Evolutionary conservation across 2,797 vertebrate species (phyloP).

Genomic region (Sebastolobus altivelis): DNA sequence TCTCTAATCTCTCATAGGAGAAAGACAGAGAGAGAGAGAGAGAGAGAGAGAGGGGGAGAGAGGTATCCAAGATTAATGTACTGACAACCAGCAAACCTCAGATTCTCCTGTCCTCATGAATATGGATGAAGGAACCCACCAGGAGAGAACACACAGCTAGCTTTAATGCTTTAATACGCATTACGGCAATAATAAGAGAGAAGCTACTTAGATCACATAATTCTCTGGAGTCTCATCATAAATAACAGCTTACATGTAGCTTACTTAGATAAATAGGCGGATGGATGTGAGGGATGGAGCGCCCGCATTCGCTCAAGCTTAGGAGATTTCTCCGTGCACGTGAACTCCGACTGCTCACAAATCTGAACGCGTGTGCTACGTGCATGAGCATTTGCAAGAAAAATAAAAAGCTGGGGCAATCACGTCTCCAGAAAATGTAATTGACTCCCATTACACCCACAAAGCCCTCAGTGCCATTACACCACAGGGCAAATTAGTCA

Average conservation of each 20-base stretch:
- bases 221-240: slow-evolving; percentile 78
- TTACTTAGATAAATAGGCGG: slow-evolving; percentile 78
- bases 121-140: slow-evolving; percentile 77
- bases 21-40: slow-evolving; percentile 29
- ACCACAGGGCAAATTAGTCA: slow-evolving; percentile 73
- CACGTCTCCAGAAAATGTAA: slow-evolving; percentile 70
- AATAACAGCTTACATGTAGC: slow-evolving; percentile 82
- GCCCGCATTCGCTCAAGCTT: slow-evolving; percentile 69
- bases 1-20: slow-evolving; percentile 64
- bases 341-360: slow-evolving; percentile 45
- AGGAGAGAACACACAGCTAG: slow-evolving; percentile 70
- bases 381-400: slow-evolving; percentile 19
- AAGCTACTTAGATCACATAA: slow-evolving; percentile 77
- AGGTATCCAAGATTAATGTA: slow-evolving; percentile 72
- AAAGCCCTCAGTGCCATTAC: slow-evolving; percentile 67
- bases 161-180: slow-evolving; percentile 79
- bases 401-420: slow-evolving; percentile 63
- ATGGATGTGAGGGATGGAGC: slow-evolving; percentile 63
- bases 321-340: slow-evolving; percentile 32
- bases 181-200: slow-evolving; percentile 77
- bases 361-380: slow-evolving; percentile 18
- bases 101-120: slow-evolving; percentile 73
- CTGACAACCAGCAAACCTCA: slow-evolving; percentile 68
- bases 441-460: slow-evolving; percentile 77
- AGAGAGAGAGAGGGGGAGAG: slow-evolving; percentile 30